Evolutionary conservation across 2,113 vertebrate species (phyloP).

Genomic region (Synchiropus splendidus): DNA sequence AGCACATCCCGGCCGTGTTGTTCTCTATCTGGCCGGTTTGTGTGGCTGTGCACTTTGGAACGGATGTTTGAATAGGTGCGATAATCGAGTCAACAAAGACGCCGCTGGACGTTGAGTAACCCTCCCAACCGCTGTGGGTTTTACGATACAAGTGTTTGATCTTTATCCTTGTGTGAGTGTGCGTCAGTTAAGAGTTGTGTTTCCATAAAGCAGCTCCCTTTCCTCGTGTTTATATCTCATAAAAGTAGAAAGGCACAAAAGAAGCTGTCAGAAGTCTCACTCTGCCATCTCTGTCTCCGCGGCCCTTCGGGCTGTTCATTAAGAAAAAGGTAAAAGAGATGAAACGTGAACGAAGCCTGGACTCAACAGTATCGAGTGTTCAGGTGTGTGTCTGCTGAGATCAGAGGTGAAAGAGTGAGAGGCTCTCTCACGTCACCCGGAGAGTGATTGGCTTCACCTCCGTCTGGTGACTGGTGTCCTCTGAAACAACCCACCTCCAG

Average conservation of each 20-base stretch:
- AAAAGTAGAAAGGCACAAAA: constrained; percentile 31
- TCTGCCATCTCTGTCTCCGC: constrained; percentile 13
- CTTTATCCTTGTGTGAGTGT: constrained; percentile 6
- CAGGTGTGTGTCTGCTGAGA: constrained; percentile 33
- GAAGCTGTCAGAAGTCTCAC: constrained; percentile 21
- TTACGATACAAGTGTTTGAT: constrained; percentile 40
- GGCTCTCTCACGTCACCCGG: constrained; percentile 6
- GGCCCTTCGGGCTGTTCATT: constrained; percentile 32
- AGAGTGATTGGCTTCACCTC: constrained; percentile 29
- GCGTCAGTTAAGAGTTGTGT: neutral
- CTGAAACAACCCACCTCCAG: constrained; percentile 17
- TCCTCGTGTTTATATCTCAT: constrained; percentile 34
- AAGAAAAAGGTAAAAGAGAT: constrained; percentile 28
- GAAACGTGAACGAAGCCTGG: constrained; percentile 30
- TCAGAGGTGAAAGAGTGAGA: constrained; percentile 31
- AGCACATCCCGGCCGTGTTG: neutral
- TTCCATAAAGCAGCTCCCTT: constrained; percentile 8
- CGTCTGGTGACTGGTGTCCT: constrained; percentile 39
- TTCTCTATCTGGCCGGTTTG: neutral
- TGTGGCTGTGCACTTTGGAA: constrained; percentile 2
- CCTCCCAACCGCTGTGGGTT: constrained; percentile 14
- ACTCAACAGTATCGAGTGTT: constrained; percentile 60
- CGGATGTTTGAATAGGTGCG: constrained; percentile 35
- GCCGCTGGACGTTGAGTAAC: constrained; percentile 9
- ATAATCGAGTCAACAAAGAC: constrained; percentile 13